These are phyloP conservation scores for Dascillus cervinus DNA, from an alignment of 2,888 invertebrate genomes.

Conservation along the genomic window DNA sequence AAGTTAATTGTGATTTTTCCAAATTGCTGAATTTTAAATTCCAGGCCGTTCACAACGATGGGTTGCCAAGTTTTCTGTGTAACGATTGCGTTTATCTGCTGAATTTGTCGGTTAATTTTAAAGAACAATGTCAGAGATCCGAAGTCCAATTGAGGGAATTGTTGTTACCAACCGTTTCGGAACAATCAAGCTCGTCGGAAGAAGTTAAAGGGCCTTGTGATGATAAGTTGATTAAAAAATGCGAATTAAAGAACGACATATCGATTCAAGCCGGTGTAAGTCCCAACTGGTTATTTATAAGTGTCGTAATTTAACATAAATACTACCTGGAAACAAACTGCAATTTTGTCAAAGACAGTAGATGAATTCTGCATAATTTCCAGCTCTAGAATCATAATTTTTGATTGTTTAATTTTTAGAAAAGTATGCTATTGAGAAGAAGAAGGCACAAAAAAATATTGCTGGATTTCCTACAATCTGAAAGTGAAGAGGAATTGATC, in stretches of 20 bases:
- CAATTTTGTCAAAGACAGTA: too few species aligned
- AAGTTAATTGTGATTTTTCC: conserved; percentile 6
- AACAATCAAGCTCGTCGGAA: too few species aligned
- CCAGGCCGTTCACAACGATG: conserved; percentile 29
- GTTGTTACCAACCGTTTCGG: conserved; percentile 6
- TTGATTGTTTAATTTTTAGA: too few species aligned
- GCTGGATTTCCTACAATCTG: neutral
- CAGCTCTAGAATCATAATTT: too few species aligned
- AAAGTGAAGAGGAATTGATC: neutral
- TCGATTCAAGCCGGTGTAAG: too few species aligned
- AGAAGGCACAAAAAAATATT: neutral
- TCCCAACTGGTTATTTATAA: too few species aligned
- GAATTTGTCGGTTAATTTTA: conserved; percentile 30
- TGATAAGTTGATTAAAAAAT: too few species aligned
- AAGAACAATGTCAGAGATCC: conserved; percentile 29
- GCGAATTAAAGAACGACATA: too few species aligned
- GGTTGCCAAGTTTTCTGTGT: conserved; percentile 33
- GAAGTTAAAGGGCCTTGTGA: too few species aligned
- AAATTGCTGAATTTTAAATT: conserved; percentile 14
- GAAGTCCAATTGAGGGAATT: conserved; percentile 26
- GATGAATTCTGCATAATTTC: too few species aligned
- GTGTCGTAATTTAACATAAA: too few species aligned
- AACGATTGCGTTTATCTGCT: conserved; percentile 28
- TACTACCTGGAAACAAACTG: too few species aligned
- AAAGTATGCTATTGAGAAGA: neutral